phyloP scores from a whole-genome alignment of 2,113 vertebrate species.

The Scortum barcoo region DNA sequence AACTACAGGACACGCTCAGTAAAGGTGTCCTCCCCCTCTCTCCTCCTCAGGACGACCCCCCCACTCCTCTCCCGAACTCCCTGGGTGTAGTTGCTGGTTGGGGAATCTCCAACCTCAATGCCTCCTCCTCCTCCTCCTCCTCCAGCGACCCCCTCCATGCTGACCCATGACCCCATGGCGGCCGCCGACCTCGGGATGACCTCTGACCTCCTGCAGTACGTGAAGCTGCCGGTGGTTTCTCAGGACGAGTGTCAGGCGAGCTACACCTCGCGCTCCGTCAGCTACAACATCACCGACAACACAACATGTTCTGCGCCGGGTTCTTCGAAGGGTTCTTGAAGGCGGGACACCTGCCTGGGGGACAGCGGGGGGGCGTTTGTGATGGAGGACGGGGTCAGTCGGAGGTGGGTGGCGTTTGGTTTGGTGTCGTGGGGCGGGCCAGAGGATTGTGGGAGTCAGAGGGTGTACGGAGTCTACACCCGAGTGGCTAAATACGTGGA shows the following conservation, averaged over 20 bases:
- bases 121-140: constrained; percentile 81
- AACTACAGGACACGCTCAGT: too few relatives aligned
- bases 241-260: constrained; percentile 92
- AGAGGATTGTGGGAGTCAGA: constrained; percentile 94
- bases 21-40: neutral
- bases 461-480: constrained; percentile 97
- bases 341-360: constrained; percentile 94
- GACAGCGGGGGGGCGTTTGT: constrained; percentile 96
- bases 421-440: constrained; percentile 97
- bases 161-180: constrained; percentile 78
- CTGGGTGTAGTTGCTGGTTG: constrained; percentile 95
- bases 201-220: constrained; percentile 92
- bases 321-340: constrained; percentile 93
- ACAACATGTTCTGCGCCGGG: constrained; percentile 98
- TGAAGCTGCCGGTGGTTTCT: constrained; percentile 93
- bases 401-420: constrained; percentile 91
- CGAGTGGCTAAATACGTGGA: constrained; percentile 7
- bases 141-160: constrained; percentile 67
- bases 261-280: constrained; percentile 90
- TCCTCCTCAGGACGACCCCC: constrained; percentile 62
- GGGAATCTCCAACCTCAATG: constrained; percentile 92
- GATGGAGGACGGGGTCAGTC: constrained; percentile 84
- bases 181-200: constrained; percentile 79
- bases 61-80: constrained; percentile 84
- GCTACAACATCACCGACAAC: constrained; percentile 95